Evolutionary conservation across 2,888 invertebrate species (phyloP).

Genomic region (Pomacea canaliculata): DNA sequence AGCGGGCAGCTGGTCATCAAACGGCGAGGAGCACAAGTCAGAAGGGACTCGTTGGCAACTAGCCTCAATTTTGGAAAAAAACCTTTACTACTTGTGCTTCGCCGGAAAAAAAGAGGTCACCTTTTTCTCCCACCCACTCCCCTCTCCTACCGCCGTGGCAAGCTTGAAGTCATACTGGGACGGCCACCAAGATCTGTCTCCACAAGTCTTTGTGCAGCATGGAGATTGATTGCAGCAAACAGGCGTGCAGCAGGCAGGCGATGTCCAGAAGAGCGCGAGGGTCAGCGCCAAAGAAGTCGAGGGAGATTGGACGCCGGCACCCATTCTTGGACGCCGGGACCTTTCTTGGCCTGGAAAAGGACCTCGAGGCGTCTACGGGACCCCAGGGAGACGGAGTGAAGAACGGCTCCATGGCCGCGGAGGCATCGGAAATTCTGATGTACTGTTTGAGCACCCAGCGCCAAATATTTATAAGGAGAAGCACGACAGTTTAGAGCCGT

Average conservation of each 20-base stretch:
- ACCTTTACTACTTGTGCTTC: conserved; percentile 14
- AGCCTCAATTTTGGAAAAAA: conserved; percentile 11
- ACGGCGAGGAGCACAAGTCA: conserved; percentile 5
- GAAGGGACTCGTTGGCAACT: conserved; percentile 6
- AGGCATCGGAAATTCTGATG: conserved; percentile 27
- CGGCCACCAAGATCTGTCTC: neutral
- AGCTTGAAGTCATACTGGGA: conserved; percentile 12
- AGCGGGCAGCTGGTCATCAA: conserved; percentile 3
- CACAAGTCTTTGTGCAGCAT: conserved; percentile 8
- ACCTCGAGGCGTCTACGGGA: conserved; percentile 2
- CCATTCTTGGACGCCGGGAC: neutral
- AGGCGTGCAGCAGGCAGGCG: neutral
- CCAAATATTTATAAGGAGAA: conserved; percentile 35
- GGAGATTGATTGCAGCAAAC: conserved; percentile 19
- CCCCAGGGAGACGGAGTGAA: conserved; percentile 21
- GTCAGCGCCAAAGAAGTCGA: conserved; percentile 12
- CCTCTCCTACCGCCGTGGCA: neutral
- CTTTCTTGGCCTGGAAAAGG: neutral
- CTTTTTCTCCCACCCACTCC: neutral
- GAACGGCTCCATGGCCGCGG: neutral
- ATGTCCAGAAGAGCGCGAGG: conserved; percentile 19
- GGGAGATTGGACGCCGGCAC: conserved; percentile 15
- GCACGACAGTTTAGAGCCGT: conserved; percentile 27
- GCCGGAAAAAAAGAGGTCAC: no score
- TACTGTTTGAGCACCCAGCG: conserved; percentile 29